A percentile compares a stretch with the other conserved stretches of the same genome.
phyloP scores from a whole-genome alignment of 2,797 vertebrate species.

The Echiichthys vipera region DNA sequence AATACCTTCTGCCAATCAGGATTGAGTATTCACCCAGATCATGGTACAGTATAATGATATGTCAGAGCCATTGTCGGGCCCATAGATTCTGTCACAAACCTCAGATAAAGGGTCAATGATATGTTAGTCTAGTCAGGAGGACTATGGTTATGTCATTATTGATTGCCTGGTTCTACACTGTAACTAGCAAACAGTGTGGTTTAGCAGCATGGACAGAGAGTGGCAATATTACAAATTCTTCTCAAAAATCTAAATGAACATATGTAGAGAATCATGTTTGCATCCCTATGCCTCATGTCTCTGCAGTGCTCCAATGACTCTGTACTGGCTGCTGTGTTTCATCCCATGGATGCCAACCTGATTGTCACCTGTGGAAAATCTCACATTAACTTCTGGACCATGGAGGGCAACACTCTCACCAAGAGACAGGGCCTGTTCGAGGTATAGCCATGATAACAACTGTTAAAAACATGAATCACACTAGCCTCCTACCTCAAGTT shows the following conservation, averaged over 20 bases:
- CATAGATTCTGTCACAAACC: too few relatives aligned
- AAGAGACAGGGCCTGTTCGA: slow-evolving; percentile 94
- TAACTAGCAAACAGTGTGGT: background rate
- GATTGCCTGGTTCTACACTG: background rate
- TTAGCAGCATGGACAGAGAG: background rate
- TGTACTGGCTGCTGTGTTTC: slow-evolving; percentile 89
- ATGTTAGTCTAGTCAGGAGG: too few relatives aligned
- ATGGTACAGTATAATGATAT: too few relatives aligned
- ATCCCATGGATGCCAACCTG: slow-evolving; percentile 90
- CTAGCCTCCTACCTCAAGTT: background rate
- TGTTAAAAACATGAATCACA: background rate
- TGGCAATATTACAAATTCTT: background rate
- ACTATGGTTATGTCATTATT: too few relatives aligned
- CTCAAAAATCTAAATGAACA: too few relatives aligned
- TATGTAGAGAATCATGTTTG: background rate
- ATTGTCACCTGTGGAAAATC: slow-evolving; percentile 94
- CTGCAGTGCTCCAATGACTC: slow-evolving; percentile 92
- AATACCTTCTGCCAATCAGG: too few relatives aligned
- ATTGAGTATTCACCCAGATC: too few relatives aligned
- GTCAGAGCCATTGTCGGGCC: too few relatives aligned
- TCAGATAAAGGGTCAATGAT: too few relatives aligned
- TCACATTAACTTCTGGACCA: slow-evolving; percentile 93
- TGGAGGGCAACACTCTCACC: slow-evolving; percentile 88
- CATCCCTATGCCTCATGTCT: background rate
- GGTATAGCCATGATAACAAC: slow-evolving; percentile 67